Percentiles rank a stretch among this genome's conserved stretches.
These are phyloP conservation scores for Drosophila meridionalis DNA, from an alignment of 2,888 invertebrate species.

Conservation along the genomic window DNA sequence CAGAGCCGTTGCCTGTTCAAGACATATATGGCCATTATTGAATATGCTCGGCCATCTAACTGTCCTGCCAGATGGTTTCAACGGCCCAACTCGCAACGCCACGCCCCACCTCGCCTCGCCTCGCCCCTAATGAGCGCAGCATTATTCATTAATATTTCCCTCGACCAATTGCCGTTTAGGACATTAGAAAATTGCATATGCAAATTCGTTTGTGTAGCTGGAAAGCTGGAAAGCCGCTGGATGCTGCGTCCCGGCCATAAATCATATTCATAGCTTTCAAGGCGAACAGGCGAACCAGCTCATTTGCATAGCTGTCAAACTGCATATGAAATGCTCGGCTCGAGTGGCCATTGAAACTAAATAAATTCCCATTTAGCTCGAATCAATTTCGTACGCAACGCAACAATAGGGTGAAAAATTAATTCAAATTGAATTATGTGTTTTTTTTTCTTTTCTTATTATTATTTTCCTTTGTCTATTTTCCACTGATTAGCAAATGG, in stretches of 20 bases:
- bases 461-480: not conserved
- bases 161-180: conserved; percentile 10
- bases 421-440: not conserved
- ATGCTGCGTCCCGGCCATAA: conserved; percentile 28
- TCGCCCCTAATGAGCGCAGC: conserved; percentile 53
- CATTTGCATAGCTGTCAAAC: conserved; percentile 42
- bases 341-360: not conserved
- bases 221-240: conserved; percentile 10
- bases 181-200: conserved; percentile 68
- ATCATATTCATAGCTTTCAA: conserved; percentile 66
- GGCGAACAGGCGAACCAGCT: conserved; percentile 25
- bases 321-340: conserved; percentile 17
- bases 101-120: not conserved
- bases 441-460: not conserved
- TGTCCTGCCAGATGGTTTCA: not conserved
- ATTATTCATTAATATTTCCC: conserved; percentile 69
- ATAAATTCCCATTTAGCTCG: not conserved
- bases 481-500: not conserved
- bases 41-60: not conserved
- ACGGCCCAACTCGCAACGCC: not conserved
- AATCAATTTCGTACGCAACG: conserved; percentile 4
- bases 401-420: not conserved
- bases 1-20: conserved; percentile 1
- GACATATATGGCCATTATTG: conserved; percentile 24
- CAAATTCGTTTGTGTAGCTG: conserved; percentile 42